Percentiles rank a stretch among this genome's conserved stretches.
Evolutionary conservation across 2,888 invertebrate species (phyloP).

Genomic region (Epicampocera succincta): DNA sequence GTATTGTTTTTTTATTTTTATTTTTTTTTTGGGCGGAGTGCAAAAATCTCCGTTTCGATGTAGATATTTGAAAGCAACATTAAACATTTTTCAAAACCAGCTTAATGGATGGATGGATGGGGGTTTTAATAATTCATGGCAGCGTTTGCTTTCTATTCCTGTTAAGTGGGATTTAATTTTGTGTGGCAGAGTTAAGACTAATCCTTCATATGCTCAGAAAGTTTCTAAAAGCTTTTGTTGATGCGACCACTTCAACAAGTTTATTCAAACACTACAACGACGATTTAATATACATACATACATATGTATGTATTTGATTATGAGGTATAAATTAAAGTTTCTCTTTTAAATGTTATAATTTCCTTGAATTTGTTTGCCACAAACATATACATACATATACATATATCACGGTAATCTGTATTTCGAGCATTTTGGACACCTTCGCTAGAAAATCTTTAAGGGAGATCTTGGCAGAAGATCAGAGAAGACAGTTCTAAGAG

Average conservation of each 20-base stretch:
- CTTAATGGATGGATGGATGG: neutral
- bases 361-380: no score
- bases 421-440: no score
- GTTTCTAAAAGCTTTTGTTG: slow-evolving; percentile 54
- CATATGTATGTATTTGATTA: no score
- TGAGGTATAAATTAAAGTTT: no score
- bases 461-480: no score
- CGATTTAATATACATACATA: no score
- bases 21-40: neutral
- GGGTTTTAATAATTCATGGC: slow-evolving; percentile 11
- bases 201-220: slow-evolving; percentile 58
- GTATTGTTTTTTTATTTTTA: slow-evolving; percentile 47
- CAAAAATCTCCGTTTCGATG: slow-evolving; percentile 26
- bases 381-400: no score
- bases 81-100: slow-evolving; percentile 18
- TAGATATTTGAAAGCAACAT: slow-evolving; percentile 26
- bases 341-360: no score
- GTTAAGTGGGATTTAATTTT: slow-evolving; percentile 50
- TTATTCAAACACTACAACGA: neutral
- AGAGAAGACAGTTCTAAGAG: no score
- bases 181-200: slow-evolving; percentile 35
- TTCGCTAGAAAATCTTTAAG: no score
- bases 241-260: neutral
- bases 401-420: no score
- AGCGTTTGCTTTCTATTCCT: slow-evolving; percentile 26